Conservation (phyloP, 1,140 invertebrate species). For the Himalopsyche phryganea region DNA sequence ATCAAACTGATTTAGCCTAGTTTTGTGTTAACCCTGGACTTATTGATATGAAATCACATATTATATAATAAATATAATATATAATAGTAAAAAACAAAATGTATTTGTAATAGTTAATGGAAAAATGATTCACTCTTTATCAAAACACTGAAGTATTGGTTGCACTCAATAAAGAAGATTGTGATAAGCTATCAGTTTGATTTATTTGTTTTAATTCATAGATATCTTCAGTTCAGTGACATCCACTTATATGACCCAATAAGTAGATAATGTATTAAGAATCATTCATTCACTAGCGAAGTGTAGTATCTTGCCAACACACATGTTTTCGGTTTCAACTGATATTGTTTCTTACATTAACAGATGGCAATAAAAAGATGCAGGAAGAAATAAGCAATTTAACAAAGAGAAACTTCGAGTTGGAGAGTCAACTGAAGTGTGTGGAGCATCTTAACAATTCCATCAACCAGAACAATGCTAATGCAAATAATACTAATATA, state of each 20-base stretch:
- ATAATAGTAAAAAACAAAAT: too few species aligned
- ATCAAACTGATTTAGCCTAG: too few species aligned
- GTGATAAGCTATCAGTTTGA: not conserved
- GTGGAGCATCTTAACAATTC: conserved; percentile 54
- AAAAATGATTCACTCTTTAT: not conserved
- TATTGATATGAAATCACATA: too few species aligned
- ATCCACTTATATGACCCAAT: too few species aligned
- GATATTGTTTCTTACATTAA: not conserved
- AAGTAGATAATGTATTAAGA: too few species aligned
- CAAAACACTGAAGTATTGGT: not conserved
- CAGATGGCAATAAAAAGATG: conserved; percentile 38
- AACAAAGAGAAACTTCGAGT: conserved; percentile 77
- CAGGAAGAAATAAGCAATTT: conserved; percentile 81
- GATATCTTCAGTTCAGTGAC: too few species aligned
- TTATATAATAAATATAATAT: too few species aligned
- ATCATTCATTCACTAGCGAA: too few species aligned
- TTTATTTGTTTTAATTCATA: not conserved
- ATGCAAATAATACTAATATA: conserved; percentile 25
- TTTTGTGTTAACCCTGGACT: too few species aligned
- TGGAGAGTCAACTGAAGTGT: conserved; percentile 72
- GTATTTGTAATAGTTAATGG: not conserved
- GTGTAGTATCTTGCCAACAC: not conserved
- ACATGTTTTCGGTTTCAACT: not conserved
- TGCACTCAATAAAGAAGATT: too few species aligned
- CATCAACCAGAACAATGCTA: conserved; percentile 31